Conservation (phyloP, 2,113 vertebrate genomes). For the Argyrosomus japonicus region DNA sequence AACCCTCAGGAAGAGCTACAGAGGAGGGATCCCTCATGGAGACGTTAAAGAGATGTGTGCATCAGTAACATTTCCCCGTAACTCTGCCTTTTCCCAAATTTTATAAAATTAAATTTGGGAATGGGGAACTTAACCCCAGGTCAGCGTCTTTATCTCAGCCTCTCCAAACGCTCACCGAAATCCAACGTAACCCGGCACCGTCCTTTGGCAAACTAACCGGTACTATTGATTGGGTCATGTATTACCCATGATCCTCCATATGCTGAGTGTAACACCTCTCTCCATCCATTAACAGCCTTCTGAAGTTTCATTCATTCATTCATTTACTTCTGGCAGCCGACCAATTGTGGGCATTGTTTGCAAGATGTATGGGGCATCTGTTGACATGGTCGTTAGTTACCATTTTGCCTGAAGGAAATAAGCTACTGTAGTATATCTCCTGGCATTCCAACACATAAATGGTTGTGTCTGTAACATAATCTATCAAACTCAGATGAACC, state of each 20-base stretch:
- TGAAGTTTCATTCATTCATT: constrained; percentile 79
- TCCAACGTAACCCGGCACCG: constrained; percentile 74
- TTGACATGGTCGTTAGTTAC: constrained; percentile 78
- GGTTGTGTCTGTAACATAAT: constrained; percentile 67
- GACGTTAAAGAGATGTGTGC: background rate
- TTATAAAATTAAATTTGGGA: constrained; percentile 21
- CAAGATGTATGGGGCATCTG: constrained; percentile 77
- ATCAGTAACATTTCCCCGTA: constrained; percentile 4
- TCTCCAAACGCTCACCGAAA: constrained; percentile 36
- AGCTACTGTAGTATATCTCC: constrained; percentile 70
- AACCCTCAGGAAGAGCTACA: background rate
- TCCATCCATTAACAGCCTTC: constrained; percentile 77
- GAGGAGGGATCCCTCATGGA: background rate
- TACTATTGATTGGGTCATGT: constrained; percentile 79
- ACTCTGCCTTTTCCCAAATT: background rate
- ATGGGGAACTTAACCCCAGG: constrained; percentile 34
- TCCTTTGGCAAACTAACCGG: constrained; percentile 65
- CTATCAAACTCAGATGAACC: constrained; percentile 71
- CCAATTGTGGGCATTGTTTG: constrained; percentile 77
- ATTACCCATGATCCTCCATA: constrained; percentile 76
- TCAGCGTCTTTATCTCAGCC: constrained; percentile 36
- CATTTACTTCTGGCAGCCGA: constrained; percentile 71
- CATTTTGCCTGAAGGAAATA: constrained; percentile 76
- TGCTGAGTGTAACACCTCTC: constrained; percentile 79
- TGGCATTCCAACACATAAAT: constrained; percentile 74